Evolutionary conservation across 1,140 invertebrate genomes (phyloP).

Genomic region (Tribolium castaneum): DNA sequence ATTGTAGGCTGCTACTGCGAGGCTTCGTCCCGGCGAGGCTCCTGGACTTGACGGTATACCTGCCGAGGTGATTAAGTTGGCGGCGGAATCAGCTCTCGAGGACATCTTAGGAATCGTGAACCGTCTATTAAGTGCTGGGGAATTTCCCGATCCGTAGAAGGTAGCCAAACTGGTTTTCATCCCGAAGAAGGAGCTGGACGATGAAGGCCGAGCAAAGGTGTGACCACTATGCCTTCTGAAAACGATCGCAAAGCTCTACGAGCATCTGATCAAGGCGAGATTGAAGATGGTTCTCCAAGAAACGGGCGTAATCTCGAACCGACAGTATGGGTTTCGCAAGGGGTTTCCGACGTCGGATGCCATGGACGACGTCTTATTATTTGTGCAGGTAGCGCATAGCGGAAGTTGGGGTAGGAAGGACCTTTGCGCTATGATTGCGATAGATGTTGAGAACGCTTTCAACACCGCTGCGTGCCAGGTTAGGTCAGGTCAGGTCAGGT

Average conservation of each 20-base stretch:
- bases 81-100: constrained; percentile 26
- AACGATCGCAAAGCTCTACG: constrained; percentile 61
- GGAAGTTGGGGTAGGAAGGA: constrained; percentile 54
- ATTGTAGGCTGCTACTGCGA: constrained; percentile 46
- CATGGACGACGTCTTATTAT: constrained; percentile 44
- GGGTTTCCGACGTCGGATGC: constrained; percentile 62
- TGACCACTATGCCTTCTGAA: constrained; percentile 63
- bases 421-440: constrained; percentile 45
- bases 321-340: constrained; percentile 60
- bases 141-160: constrained; percentile 63
- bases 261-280: constrained; percentile 57
- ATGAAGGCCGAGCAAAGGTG: constrained; percentile 55
- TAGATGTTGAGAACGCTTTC: constrained; percentile 66
- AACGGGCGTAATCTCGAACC: constrained; percentile 44
- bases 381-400: background rate
- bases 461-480: constrained; percentile 59
- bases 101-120: constrained; percentile 46
- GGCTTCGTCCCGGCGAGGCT: constrained; percentile 55
- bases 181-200: constrained; percentile 56
- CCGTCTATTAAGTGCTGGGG: constrained; percentile 50
- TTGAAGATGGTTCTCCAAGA: constrained; percentile 38
- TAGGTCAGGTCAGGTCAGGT: too few species aligned
- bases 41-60: constrained; percentile 59
- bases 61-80: constrained; percentile 49
- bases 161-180: constrained; percentile 57